Conservation (phyloP, 2,797 vertebrate species). For the Hemibagrus guttatus region DNA sequence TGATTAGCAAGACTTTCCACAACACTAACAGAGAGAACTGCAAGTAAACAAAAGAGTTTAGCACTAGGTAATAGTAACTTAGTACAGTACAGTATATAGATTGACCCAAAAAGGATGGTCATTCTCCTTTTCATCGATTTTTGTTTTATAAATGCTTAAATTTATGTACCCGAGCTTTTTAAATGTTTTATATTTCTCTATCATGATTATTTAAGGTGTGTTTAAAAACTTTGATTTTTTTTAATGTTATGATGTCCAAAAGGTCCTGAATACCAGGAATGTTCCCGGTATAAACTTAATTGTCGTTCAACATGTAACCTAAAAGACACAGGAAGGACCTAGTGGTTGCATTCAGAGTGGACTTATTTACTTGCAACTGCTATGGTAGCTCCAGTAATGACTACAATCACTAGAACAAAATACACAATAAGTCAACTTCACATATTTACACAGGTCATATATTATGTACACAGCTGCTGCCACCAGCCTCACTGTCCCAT, state of each 20-base stretch:
- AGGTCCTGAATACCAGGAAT: too few species aligned
- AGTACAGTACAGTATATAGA: not conserved
- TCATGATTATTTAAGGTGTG: too few species aligned
- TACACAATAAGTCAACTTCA: not conserved
- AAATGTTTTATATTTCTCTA: too few species aligned
- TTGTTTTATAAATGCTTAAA: too few species aligned
- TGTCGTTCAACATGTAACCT: not conserved
- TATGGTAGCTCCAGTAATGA: not conserved
- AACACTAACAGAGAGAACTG: not conserved
- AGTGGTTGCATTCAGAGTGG: not conserved
- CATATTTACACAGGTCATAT: not conserved
- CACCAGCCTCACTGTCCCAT: not conserved
- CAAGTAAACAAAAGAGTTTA: not conserved
- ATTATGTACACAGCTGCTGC: not conserved
- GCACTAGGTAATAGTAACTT: not conserved
- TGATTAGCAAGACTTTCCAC: too few species aligned
- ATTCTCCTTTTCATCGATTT: too few species aligned
- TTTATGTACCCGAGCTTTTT: too few species aligned
- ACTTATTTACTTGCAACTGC: not conserved
- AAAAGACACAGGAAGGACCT: not conserved
- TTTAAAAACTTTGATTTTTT: too few species aligned
- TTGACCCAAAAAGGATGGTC: too few species aligned
- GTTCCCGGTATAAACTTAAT: not conserved
- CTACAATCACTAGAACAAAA: not conserved
- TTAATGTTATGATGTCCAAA: too few species aligned